phyloP scores from a whole-genome alignment of 2,113 vertebrate genomes.

The Pristiophorus japonicus region DNA sequence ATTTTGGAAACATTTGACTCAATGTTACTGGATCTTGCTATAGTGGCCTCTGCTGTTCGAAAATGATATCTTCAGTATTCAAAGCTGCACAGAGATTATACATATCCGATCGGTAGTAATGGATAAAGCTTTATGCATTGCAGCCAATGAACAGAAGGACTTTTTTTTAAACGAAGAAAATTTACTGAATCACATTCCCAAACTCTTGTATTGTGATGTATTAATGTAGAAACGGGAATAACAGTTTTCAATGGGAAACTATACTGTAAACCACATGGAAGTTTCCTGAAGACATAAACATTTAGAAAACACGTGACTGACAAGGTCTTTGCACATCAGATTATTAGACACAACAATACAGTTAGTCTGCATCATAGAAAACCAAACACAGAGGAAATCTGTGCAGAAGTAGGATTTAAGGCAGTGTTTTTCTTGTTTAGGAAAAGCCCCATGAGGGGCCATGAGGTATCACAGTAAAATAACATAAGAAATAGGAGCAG shows the following conservation, averaged over 20 bases:
- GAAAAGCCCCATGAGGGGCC: not conserved
- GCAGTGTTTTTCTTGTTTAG: not conserved
- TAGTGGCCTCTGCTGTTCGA: not conserved
- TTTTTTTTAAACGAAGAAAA: not conserved
- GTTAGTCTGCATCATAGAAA: not conserved
- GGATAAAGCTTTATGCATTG: not conserved
- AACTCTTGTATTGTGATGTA: not conserved
- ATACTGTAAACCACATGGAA: not conserved
- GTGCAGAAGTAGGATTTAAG: not conserved
- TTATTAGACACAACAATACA: not conserved
- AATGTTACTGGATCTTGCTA: not conserved
- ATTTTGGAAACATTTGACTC: not conserved
- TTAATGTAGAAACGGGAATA: not conserved
- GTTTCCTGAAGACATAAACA: not conserved
- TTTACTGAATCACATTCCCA: not conserved
- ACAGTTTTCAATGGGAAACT: not conserved
- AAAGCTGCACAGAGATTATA: not conserved
- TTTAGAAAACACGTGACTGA: not conserved
- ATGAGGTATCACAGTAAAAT: not conserved
- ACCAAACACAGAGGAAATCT: not conserved
- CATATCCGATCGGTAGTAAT: not conserved
- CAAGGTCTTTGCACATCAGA: not conserved
- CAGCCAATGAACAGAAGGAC: not conserved
- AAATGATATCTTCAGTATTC: not conserved
- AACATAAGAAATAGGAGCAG: too few species aligned